Evolutionary conservation across 2,797 vertebrate species (phyloP).

Genomic region (Sebastes paucispinis): DNA sequence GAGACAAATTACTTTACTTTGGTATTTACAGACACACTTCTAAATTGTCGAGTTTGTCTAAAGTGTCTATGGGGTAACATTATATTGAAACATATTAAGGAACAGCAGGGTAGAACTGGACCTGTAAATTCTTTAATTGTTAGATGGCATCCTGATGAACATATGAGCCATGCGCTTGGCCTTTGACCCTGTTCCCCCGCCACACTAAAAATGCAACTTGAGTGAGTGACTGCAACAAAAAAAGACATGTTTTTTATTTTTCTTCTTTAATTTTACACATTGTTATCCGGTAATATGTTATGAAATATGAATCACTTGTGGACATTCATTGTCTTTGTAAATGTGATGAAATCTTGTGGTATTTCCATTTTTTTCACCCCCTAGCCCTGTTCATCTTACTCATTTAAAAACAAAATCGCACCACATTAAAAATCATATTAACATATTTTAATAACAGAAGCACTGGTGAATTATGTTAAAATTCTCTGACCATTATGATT

Average conservation of each 20-base stretch:
- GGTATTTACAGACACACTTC: not conserved
- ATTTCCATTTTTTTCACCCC: too few species aligned
- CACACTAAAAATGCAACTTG: not conserved
- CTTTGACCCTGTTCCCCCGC: not conserved
- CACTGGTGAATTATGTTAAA: conserved; percentile 4
- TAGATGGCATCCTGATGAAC: not conserved
- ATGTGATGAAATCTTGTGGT: not conserved
- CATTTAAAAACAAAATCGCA: not conserved
- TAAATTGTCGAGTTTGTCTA: not conserved
- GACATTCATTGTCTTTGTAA: not conserved
- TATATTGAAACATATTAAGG: not conserved
- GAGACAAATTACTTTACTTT: not conserved
- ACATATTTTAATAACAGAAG: not conserved
- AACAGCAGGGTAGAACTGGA: not conserved
- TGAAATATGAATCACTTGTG: not conserved
- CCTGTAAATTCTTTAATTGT: not conserved
- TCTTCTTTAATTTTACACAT: not conserved
- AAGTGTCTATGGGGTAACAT: not conserved
- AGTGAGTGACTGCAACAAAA: not conserved
- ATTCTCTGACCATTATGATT: conserved; percentile 3
- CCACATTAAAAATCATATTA: not conserved
- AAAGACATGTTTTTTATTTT: not conserved
- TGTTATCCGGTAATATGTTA: not conserved
- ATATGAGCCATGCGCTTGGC: not conserved
- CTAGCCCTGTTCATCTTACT: not conserved